A percentile compares a stretch with the other conserved stretches of the same genome.
These are phyloP conservation scores for Nomada lathburiana DNA, from an alignment of 2,888 invertebrate species.

Conservation along the genomic window DNA sequence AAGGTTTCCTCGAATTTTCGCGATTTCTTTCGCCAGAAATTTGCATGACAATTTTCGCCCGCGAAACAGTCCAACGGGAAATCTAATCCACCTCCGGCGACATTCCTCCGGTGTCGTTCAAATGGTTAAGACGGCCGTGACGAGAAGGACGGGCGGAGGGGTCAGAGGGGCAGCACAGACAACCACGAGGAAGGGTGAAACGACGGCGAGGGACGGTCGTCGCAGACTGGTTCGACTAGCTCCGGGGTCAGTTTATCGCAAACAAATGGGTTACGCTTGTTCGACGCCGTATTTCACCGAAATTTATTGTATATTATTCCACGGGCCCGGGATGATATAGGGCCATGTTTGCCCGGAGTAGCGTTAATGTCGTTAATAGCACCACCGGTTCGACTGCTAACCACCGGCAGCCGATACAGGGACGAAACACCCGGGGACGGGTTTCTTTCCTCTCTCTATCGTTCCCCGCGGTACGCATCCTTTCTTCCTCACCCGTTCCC, in stretches of 20 bases:
- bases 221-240: conserved; percentile 81
- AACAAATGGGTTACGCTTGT: conserved; percentile 84
- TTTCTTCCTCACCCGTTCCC: not conserved
- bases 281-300: conserved; percentile 82
- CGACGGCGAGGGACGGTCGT: conserved; percentile 70
- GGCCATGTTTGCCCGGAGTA: conserved; percentile 81
- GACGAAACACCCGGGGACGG: conserved; percentile 63
- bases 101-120: conserved; percentile 23
- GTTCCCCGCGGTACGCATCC: not conserved
- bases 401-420: conserved; percentile 65
- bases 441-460: conserved; percentile 44
- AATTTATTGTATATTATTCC: conserved; percentile 84
- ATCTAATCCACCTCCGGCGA: conserved; percentile 27
- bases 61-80: not conserved
- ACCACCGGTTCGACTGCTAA: conserved; percentile 77
- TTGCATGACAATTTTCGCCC: not conserved
- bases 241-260: conserved; percentile 83
- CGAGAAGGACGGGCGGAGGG: not conserved
- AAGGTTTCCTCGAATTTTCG: not conserved
- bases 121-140: conserved; percentile 4
- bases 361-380: conserved; percentile 83
- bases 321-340: conserved; percentile 79
- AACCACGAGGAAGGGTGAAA: conserved; percentile 58
- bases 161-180: conserved; percentile 9
- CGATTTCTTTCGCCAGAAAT: not conserved